Evolutionary conservation across 2,113 vertebrate species (phyloP).

Genomic region (Phoxinus phoxinus): DNA sequence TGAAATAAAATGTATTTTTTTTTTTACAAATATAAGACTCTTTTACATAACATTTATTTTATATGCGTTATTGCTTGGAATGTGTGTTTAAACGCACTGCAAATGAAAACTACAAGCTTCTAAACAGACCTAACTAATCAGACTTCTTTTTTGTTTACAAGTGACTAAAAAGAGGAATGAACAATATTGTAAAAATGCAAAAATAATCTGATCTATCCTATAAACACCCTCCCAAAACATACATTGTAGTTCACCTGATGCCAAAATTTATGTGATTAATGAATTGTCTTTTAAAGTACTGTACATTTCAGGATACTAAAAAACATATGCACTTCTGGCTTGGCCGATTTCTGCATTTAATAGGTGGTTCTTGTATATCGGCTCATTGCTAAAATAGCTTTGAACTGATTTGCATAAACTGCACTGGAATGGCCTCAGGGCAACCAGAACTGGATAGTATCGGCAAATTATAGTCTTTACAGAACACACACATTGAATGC

Average conservation of each 20-base stretch:
- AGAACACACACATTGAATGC: neutral
- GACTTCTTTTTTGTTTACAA: neutral
- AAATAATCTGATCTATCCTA: too few species aligned
- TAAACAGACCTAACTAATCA: neutral
- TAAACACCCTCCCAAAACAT: neutral
- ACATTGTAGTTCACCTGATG: neutral
- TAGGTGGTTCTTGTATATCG: neutral
- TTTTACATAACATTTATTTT: neutral
- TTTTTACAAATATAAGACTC: too few species aligned
- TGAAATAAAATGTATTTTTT: neutral
- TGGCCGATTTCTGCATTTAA: neutral
- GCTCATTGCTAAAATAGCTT: neutral
- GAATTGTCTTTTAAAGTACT: neutral
- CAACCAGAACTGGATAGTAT: neutral
- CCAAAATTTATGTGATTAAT: neutral
- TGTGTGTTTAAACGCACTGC: neutral
- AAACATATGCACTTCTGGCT: neutral
- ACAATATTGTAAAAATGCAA: neutral
- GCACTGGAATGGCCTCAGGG: neutral
- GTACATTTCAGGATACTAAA: neutral
- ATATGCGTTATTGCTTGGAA: neutral
- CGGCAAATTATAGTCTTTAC: neutral
- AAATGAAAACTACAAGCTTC: neutral
- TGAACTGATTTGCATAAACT: neutral
- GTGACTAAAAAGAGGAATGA: neutral